Conservation (phyloP, 2,797 vertebrate species). For the Staurois parvus region DNA sequence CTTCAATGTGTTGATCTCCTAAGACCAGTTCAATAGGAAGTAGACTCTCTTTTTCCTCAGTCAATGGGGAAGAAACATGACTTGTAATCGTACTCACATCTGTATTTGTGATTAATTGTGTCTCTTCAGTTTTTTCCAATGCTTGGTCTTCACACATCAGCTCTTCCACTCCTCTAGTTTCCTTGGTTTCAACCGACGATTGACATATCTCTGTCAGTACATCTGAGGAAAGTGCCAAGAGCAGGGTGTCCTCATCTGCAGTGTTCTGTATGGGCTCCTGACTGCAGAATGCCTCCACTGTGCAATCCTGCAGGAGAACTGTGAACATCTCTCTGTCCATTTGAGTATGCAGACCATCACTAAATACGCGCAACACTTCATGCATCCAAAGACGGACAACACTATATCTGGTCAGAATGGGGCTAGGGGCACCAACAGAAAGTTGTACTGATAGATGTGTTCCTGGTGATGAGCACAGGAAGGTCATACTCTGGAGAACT, state of each 20-base stretch:
- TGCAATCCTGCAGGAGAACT: not conserved
- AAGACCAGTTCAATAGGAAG: slow-evolving; percentile 63
- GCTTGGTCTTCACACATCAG: not conserved
- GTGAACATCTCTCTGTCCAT: slow-evolving; percentile 65
- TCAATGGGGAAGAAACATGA: not conserved
- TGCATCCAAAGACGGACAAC: slow-evolving; percentile 85
- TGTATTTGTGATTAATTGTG: too few relatives aligned
- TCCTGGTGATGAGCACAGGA: slow-evolving; percentile 70
- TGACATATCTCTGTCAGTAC: not conserved
- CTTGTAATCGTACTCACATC: not conserved
- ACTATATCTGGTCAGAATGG: slow-evolving; percentile 63
- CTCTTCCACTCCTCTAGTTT: not conserved
- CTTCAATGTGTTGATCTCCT: not conserved
- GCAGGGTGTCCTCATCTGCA: slow-evolving; percentile 43
- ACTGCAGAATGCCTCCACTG: not conserved
- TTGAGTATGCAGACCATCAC: slow-evolving; percentile 77
- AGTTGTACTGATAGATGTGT: not conserved
- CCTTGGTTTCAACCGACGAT: not conserved
- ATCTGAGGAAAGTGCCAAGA: not conserved
- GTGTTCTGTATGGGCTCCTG: slow-evolving; percentile 19
- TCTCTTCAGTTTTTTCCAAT: not conserved
- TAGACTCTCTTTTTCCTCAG: not conserved
- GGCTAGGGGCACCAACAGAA: slow-evolving; percentile 12
- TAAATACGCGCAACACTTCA: slow-evolving; percentile 83
- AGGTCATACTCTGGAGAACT: slow-evolving; percentile 79